Evolutionary conservation across 2,113 vertebrate genomes (phyloP).

Genomic region (Limanda limanda): DNA sequence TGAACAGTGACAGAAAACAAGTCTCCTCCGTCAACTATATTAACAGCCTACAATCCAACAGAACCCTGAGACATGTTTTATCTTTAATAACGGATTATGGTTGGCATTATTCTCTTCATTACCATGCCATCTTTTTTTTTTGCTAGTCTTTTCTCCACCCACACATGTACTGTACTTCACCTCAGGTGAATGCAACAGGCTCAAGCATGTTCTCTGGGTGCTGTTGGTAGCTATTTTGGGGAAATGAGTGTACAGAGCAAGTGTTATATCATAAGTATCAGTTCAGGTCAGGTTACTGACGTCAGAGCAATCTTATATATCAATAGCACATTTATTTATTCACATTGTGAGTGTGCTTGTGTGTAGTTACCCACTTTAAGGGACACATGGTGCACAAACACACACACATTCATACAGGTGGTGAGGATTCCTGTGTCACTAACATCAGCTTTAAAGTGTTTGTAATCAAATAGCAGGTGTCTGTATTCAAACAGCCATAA

Average conservation of each 20-base stretch:
- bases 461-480: conserved; percentile 53
- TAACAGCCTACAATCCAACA: not conserved
- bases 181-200: conserved; percentile 41
- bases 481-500: conserved; percentile 47
- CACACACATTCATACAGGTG: conserved; percentile 9
- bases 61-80: not conserved
- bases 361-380: not conserved
- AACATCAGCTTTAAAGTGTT: conserved; percentile 47
- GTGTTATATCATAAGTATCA: not conserved
- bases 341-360: not conserved
- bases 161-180: conserved; percentile 32
- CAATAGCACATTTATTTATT: not conserved
- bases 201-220: conserved; percentile 27
- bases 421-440: conserved; percentile 32
- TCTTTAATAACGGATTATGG: not conserved
- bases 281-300: not conserved
- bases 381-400: not conserved
- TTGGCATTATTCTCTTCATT: not conserved
- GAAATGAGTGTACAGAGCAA: conserved; percentile 3
- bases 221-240: conserved; percentile 21
- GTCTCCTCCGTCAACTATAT: too few species aligned
- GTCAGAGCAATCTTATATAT: not conserved
- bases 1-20: too few species aligned
- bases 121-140: not conserved
- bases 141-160: conserved; percentile 37